Conservation (phyloP, 2,113 vertebrate species). For the Petroica traversi region DNA sequence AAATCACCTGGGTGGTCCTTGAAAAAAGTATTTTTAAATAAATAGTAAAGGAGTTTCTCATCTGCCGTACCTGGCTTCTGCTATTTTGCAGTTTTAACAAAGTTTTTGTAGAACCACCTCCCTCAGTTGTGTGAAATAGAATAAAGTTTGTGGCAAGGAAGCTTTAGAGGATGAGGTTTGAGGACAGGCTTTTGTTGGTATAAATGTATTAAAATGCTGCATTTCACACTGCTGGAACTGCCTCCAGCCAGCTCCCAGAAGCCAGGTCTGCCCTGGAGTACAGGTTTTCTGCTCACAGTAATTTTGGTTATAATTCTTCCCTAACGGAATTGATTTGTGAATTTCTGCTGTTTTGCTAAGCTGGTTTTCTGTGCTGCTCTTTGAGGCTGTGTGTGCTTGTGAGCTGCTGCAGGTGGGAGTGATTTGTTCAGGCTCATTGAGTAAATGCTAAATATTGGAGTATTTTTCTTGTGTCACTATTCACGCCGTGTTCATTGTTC, state of each 20-base stretch:
- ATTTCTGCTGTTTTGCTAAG: not conserved
- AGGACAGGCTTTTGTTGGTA: not conserved
- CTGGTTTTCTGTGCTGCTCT: not conserved
- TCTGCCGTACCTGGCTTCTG: not conserved
- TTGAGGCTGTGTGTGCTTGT: not conserved
- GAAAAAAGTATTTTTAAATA: not conserved
- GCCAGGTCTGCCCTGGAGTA: not conserved
- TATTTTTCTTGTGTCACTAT: constrained; percentile 51
- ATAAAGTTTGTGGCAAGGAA: not conserved
- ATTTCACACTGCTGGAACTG: not conserved
- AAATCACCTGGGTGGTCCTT: not conserved
- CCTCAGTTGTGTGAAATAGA: not conserved
- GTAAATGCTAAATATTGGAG: constrained; percentile 54
- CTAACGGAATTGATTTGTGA: not conserved
- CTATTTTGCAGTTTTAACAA: not conserved
- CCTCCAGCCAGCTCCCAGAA: not conserved
- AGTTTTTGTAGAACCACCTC: not conserved
- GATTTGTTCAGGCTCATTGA: constrained; percentile 10
- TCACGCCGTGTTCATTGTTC: constrained; percentile 70
- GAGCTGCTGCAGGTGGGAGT: not conserved
- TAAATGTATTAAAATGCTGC: not conserved
- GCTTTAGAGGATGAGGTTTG: not conserved
- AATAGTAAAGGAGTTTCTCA: not conserved
- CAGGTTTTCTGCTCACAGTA: not conserved
- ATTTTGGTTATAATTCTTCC: not conserved